phyloP scores from a whole-genome alignment of 1,140 invertebrate species.

The Apis mellifera region DNA sequence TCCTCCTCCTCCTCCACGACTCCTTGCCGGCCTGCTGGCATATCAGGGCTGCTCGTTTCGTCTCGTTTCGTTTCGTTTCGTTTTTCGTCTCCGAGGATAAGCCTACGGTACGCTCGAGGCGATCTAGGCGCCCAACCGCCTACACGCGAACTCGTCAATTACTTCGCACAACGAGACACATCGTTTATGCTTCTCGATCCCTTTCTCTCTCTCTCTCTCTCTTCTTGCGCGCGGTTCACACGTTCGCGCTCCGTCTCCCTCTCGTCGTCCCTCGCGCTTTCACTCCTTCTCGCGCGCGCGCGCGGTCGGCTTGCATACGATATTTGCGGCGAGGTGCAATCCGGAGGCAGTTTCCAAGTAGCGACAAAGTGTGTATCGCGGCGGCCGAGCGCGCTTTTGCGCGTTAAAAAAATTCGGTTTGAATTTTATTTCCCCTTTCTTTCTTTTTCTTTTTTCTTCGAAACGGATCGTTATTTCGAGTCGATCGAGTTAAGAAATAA shows the following conservation, averaged over 20 bases:
- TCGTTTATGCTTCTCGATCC: constrained; percentile 63
- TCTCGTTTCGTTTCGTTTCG: constrained; percentile 45
- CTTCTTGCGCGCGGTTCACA: constrained; percentile 2
- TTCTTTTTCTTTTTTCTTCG: too few species aligned
- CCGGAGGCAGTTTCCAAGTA: constrained; percentile 59
- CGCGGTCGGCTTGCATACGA: constrained; percentile 27
- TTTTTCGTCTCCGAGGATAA: constrained; percentile 66
- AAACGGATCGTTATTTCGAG: too few species aligned
- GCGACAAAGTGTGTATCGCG: constrained; percentile 56
- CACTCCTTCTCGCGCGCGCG: background rate
- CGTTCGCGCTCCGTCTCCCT: constrained; percentile 1
- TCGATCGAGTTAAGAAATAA: too few species aligned
- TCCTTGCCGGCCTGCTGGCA: background rate
- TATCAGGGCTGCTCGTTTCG: constrained; percentile 33
- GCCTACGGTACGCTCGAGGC: constrained; percentile 67
- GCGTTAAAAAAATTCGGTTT: background rate
- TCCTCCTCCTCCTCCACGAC: background rate
- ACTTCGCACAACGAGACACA: constrained; percentile 77
- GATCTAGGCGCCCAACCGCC: constrained; percentile 73
- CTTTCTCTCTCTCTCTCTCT: constrained; percentile 12
- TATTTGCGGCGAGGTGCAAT: constrained; percentile 56
- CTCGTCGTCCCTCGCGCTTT: background rate
- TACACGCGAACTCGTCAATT: constrained; percentile 78
- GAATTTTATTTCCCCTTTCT: too few species aligned
- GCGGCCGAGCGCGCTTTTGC: constrained; percentile 25